phyloP scores from a whole-genome alignment of 2,797 vertebrate species.

The Ctenosaura bakeri region DNA sequence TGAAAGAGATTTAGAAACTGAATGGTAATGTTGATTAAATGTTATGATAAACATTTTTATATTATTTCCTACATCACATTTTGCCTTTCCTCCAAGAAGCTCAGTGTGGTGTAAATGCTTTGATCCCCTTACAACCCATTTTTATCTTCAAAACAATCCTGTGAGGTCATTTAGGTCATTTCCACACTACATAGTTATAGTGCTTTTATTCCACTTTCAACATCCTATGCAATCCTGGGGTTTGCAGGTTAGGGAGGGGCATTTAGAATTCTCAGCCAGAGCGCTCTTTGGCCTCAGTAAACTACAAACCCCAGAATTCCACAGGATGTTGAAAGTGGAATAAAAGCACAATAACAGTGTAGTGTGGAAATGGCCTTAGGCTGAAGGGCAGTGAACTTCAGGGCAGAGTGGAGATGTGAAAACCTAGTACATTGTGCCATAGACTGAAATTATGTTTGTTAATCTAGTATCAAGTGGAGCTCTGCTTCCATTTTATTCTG shows the following conservation, averaged over 20 bases:
- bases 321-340: no score
- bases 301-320: no score
- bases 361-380: no score
- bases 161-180: background rate
- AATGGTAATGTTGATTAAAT: background rate
- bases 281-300: no score
- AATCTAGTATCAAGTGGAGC: background rate
- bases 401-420: background rate
- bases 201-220: no score
- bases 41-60: background rate
- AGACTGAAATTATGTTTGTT: background rate
- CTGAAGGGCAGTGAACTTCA: background rate
- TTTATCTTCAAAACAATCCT: background rate
- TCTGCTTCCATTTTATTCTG: background rate
- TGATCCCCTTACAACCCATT: background rate
- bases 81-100: background rate
- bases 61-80: background rate
- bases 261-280: no score
- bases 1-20: background rate
- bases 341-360: no score
- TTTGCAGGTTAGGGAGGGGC: no score
- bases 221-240: no score
- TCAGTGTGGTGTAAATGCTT: background rate
- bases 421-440: background rate
- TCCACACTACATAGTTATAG: no score